Evolutionary conservation across 2,888 invertebrate species (phyloP), one percentile per base, ranked within the genome.

Genomic region (Thalpophila matura): DNA sequence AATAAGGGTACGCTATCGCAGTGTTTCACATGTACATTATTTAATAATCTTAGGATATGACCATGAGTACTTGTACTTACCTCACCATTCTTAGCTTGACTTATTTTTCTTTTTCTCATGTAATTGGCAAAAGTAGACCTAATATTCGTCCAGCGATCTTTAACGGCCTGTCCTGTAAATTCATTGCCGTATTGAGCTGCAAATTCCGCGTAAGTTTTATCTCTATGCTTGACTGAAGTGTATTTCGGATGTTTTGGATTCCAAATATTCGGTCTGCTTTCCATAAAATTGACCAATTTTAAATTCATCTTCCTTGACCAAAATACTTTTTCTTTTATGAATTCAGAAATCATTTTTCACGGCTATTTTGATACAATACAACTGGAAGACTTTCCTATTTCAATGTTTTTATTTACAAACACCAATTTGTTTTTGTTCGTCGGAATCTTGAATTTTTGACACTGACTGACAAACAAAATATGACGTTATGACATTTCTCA

Each of bases 81-180:
- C 83, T 91, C 88, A 22, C 84, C 86, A 54, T 85, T 85, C 77
- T 85, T 89, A 3, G 64, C 55, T 20, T 83, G 83, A 79, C 85
- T 91, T 31, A 86, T 83, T 46, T 87, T 90, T 20, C 90, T 65
- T 86, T 93, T 95, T 64, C 94, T 89, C 51, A 92, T 82, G 76
- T 94, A 93, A 86, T 91, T 89, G 10, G 92, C 86, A 81, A 90
- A 94, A 1, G 94, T 94, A 7, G 92, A 93, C 47, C 95, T 85
- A 18, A 95, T 94, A 75, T 94, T 95, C 4, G 94, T 94, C 95
- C 95, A 95, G 2, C 95, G 84, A 26, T 93, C 91, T 72, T 93
- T 95, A 6, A 94, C 95, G 27, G 94, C 94, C 73, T 91, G 91
- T 26, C 93, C 93, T 20, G 90, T 90, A 62, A 95, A 91, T 45